These are phyloP conservation scores for Montifringilla adamsi DNA, from an alignment of 2,113 vertebrate genomes.

Conservation along the genomic window DNA sequence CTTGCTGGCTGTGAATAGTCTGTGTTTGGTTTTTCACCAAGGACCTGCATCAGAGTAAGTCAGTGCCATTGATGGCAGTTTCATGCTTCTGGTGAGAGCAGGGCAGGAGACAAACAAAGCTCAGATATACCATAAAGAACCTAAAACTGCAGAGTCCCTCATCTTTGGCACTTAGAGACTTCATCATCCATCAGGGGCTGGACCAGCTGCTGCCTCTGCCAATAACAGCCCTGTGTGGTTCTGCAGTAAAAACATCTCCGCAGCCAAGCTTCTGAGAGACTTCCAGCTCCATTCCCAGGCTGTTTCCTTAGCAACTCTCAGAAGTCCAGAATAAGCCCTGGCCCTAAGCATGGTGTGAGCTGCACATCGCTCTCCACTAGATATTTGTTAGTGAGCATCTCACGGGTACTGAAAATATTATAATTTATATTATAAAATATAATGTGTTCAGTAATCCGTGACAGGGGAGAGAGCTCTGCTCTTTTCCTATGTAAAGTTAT, in stretches of 20 bases:
- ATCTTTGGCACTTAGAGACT: background rate
- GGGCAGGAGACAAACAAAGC: background rate
- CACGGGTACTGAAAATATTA: background rate
- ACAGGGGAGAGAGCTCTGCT: background rate
- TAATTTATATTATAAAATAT: background rate
- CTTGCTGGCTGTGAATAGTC: background rate
- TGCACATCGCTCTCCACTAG: background rate
- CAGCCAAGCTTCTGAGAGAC: background rate
- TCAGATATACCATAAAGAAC: background rate
- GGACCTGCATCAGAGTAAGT: background rate
- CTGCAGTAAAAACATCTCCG: background rate
- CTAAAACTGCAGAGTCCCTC: background rate
- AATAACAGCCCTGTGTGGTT: background rate
- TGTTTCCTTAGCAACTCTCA: slow-evolving; percentile 57
- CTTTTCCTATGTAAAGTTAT: background rate
- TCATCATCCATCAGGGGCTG: background rate
- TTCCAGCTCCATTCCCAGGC: background rate
- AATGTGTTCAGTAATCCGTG: background rate
- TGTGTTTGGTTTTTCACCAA: background rate
- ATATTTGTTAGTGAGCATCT: background rate
- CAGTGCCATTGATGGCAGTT: background rate
- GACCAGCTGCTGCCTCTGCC: background rate
- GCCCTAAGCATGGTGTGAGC: background rate
- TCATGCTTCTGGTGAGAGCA: background rate
- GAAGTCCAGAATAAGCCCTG: background rate